Conservation (phyloP, 2,888 invertebrate genomes). For the Stegophylla sp. region DNA sequence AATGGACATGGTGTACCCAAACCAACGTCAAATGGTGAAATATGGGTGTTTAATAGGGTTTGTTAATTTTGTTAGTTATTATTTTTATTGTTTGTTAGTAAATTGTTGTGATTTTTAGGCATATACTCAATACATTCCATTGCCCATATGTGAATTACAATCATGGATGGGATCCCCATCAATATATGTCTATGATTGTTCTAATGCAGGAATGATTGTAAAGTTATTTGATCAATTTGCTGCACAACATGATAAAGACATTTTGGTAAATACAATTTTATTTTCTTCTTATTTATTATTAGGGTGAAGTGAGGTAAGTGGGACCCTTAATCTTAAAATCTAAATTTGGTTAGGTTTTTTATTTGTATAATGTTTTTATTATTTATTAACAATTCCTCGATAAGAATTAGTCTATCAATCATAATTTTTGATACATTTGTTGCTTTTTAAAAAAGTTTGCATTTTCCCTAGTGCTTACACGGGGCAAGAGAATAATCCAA, state of each 20-base stretch:
- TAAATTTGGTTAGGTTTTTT: too few relatives aligned
- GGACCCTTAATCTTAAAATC: too few relatives aligned
- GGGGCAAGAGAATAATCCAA: too few relatives aligned
- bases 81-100: background rate
- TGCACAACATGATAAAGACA: slow-evolving; percentile 86
- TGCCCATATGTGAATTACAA: slow-evolving; percentile 97
- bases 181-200: slow-evolving; percentile 99
- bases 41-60: slow-evolving; percentile 98
- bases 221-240: slow-evolving; percentile 89
- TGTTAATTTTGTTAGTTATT: slow-evolving; percentile 62
- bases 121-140: slow-evolving; percentile 98
- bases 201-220: slow-evolving; percentile 95
- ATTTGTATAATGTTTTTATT: too few relatives aligned
- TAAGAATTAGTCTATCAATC: too few relatives aligned
- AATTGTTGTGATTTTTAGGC: slow-evolving; percentile 69
- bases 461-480: too few relatives aligned
- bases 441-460: too few relatives aligned
- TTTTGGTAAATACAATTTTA: slow-evolving; percentile 67
- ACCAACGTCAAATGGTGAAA: slow-evolving; percentile 97
- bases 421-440: too few relatives aligned
- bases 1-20: slow-evolving; percentile 99
- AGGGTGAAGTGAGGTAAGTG: too few relatives aligned
- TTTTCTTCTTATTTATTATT: background rate
- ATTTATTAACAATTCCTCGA: too few relatives aligned
- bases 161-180: slow-evolving; percentile 99